These are phyloP conservation scores for Meriones unguiculatus DNA, from an alignment of 2,113 vertebrate genomes.

Conservation along the genomic window DNA sequence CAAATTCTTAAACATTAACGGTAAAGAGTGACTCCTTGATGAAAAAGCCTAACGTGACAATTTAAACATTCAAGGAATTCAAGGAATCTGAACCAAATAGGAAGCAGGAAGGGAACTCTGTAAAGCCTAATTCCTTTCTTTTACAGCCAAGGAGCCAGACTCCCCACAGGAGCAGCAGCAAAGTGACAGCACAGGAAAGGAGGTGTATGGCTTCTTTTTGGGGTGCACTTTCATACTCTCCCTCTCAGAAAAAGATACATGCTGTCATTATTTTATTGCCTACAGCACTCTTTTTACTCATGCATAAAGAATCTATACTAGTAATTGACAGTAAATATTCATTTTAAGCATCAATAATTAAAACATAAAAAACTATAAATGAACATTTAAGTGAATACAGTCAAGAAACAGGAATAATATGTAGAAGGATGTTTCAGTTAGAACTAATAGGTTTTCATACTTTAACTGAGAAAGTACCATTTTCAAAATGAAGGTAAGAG, in stretches of 20 bases:
- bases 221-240: neutral
- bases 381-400: constrained; percentile 4
- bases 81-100: constrained; percentile 60
- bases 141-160: neutral
- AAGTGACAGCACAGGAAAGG: neutral
- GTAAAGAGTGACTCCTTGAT: constrained; percentile 42
- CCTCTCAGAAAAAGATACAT: neutral
- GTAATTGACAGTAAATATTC: constrained; percentile 25
- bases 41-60: neutral
- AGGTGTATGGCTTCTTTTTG: neutral
- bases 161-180: neutral
- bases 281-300: neutral
- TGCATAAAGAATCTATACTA: constrained; percentile 16
- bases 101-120: constrained; percentile 27
- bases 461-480: neutral
- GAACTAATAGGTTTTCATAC: constrained; percentile 18
- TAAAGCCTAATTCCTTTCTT: neutral
- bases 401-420: constrained; percentile 35
- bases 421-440: neutral
- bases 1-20: constrained; percentile 57
- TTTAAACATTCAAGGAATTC: constrained; percentile 55
- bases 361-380: constrained; percentile 41
- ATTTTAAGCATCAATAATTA: constrained; percentile 56
- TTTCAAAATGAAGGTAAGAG: constrained; percentile 67
- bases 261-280: neutral